These are phyloP conservation scores for Entomobrya proxima DNA, from an alignment of 2,888 invertebrate genomes.

Conservation along the genomic window DNA sequence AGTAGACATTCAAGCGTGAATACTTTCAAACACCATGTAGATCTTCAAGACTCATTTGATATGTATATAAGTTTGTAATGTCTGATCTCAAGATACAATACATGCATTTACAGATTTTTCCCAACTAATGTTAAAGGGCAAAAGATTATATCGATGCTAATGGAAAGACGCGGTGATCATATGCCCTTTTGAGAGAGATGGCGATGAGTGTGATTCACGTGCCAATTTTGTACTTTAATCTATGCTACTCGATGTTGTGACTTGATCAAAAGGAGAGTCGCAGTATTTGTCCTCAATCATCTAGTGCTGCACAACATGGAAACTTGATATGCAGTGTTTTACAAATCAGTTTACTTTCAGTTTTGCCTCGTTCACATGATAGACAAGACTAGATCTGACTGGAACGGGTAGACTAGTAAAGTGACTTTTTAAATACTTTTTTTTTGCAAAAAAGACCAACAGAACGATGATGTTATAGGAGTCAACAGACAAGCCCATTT, in stretches of 20 bases:
- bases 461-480: background rate
- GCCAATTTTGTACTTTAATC: slow-evolving; percentile 61
- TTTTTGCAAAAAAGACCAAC: slow-evolving; percentile 24
- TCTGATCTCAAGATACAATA: background rate
- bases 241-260: slow-evolving; percentile 19
- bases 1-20: slow-evolving; percentile 41
- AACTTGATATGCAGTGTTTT: background rate
- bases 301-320: background rate
- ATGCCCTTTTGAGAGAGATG: slow-evolving; percentile 44
- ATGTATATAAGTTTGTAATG: background rate
- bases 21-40: background rate
- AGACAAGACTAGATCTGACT: slow-evolving; percentile 29
- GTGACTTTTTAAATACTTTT: slow-evolving; percentile 14
- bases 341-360: slow-evolving; percentile 32
- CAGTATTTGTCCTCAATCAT: background rate
- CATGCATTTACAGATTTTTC: background rate
- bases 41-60: background rate
- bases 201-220: slow-evolving; percentile 60
- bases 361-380: background rate
- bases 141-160: slow-evolving; percentile 36
- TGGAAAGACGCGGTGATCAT: slow-evolving; percentile 20
- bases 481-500: background rate
- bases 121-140: slow-evolving; percentile 50
- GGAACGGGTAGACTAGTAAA: slow-evolving; percentile 22
- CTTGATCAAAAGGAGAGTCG: background rate